phyloP scores from a whole-genome alignment of 92 coral and sea anemone genomes.

The Palythoa caribaeorum region DNA sequence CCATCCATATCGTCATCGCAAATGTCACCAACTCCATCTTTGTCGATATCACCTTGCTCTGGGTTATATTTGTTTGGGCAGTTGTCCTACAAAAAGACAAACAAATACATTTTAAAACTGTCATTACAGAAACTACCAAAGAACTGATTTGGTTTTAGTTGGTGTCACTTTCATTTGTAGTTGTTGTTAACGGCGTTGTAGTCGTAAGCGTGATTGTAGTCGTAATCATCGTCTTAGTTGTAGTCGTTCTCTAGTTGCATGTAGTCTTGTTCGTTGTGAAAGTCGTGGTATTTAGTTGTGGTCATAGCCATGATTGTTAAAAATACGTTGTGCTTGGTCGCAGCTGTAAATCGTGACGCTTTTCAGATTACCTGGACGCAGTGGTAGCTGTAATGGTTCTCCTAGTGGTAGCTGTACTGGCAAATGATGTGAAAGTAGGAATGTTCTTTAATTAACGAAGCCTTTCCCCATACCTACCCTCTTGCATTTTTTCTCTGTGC shows the following conservation, averaged over 20 bases:
- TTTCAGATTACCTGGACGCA: no score
- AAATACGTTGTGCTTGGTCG: no score
- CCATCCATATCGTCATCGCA: constrained; percentile 95
- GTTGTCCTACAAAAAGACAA: constrained; percentile 74
- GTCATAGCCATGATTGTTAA: no score
- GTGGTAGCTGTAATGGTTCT: no score
- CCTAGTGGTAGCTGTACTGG: no score
- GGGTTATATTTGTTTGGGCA: constrained; percentile 69
- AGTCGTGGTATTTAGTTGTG: no score
- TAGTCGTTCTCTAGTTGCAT: no score
- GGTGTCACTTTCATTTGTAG: background rate
- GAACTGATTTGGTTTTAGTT: background rate
- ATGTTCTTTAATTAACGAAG: background rate
- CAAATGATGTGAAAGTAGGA: no score
- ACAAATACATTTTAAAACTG: background rate
- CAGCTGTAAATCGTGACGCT: no score
- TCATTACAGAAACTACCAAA: no score
- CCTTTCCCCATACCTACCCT: constrained; percentile 56
- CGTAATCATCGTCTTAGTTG: no score
- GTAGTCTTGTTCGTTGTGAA: no score
- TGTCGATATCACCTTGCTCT: constrained; percentile 80
- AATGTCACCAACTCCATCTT: constrained; percentile 86
- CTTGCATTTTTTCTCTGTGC: constrained; percentile 72
- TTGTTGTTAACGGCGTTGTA: background rate
- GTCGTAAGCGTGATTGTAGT: background rate